Evolutionary conservation across 2,797 vertebrate genomes (phyloP).

Genomic region (Ceryle rudis): DNA sequence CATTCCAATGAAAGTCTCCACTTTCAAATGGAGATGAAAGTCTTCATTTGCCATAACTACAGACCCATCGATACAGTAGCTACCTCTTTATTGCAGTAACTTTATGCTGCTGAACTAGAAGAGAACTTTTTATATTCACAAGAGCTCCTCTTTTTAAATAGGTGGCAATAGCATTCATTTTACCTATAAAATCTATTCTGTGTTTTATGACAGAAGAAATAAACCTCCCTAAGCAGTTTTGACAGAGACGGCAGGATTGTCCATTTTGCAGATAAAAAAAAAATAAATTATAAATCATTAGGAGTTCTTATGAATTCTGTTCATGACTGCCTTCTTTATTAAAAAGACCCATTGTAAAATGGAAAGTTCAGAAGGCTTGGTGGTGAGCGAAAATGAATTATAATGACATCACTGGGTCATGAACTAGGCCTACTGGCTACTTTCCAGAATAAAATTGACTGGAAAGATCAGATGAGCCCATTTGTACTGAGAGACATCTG

Average conservation of each 20-base stretch:
- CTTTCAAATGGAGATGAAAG: too few species aligned
- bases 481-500: constrained; percentile 75
- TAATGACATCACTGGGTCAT: constrained; percentile 82
- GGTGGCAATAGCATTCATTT: constrained; percentile 31
- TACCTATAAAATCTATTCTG: constrained; percentile 60
- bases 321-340: constrained; percentile 80
- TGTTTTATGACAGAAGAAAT: constrained; percentile 68
- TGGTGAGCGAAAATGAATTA: constrained; percentile 81
- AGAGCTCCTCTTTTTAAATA: constrained; percentile 25
- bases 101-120: not conserved
- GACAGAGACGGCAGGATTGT: constrained; percentile 63
- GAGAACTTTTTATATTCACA: not conserved
- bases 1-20: not conserved
- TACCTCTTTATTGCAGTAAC: not conserved
- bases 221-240: constrained; percentile 72
- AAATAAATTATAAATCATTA: constrained; percentile 78
- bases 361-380: constrained; percentile 81
- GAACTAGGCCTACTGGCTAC: constrained; percentile 82
- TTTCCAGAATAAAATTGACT: constrained; percentile 84
- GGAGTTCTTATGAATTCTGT: constrained; percentile 82
- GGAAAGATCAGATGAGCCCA: constrained; percentile 80
- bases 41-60: not conserved
- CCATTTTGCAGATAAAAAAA: constrained; percentile 69
- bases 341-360: constrained; percentile 83
- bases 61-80: not conserved